Evolutionary conservation across 2,113 vertebrate genomes (phyloP).

Genomic region (Alaudala cheleensis): DNA sequence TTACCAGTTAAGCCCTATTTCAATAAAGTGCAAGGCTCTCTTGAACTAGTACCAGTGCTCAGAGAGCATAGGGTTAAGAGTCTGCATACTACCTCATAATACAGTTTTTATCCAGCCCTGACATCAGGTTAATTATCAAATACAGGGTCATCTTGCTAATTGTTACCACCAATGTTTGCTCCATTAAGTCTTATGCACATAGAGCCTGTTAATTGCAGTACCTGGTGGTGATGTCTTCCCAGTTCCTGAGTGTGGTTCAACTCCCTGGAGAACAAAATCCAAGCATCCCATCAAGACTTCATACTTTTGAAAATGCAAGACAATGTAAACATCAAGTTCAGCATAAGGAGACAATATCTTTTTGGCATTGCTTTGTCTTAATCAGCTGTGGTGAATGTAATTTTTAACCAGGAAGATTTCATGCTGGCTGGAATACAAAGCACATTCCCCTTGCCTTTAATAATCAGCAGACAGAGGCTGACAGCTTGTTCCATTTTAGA

Average conservation of each 20-base stretch:
- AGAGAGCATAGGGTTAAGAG: background rate
- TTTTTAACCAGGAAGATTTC: background rate
- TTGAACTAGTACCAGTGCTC: background rate
- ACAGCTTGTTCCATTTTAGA: background rate
- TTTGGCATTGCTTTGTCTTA: background rate
- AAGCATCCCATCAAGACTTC: background rate
- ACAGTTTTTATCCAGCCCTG: background rate
- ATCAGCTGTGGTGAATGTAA: accelerated
- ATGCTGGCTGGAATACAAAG: background rate
- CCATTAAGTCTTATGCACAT: background rate
- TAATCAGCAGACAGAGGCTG: background rate
- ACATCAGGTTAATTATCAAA: background rate
- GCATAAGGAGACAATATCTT: background rate
- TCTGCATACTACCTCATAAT: background rate
- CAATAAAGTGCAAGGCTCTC: background rate
- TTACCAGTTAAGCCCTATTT: too few species aligned
- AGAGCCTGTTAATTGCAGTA: background rate
- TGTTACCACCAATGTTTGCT: background rate
- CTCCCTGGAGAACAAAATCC: background rate
- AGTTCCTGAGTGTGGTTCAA: background rate
- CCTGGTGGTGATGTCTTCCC: background rate
- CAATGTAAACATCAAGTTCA: background rate
- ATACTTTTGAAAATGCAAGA: background rate
- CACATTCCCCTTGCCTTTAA: background rate
- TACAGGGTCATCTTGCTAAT: background rate